Evolutionary conservation across 2,888 invertebrate species (phyloP).

Genomic region (Pimpla rufipes): DNA sequence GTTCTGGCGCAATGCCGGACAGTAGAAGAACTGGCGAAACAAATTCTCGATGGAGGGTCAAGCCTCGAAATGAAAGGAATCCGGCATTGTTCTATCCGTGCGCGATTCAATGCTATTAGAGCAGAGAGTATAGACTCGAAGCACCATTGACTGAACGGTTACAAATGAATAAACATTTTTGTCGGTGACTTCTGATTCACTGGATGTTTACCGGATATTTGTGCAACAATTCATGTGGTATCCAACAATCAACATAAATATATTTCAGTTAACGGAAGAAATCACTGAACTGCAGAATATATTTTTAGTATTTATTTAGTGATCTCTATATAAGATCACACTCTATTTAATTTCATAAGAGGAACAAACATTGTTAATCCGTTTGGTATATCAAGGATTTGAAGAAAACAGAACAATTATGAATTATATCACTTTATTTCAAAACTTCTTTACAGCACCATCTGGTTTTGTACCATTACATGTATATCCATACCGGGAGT

Average conservation of each 20-base stretch:
- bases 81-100: background rate
- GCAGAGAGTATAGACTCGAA: background rate
- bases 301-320: too few species aligned
- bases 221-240: too few species aligned
- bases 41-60: conserved; percentile 17
- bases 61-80: conserved; percentile 6
- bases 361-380: too few species aligned
- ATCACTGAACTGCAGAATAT: too few species aligned
- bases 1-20: conserved; percentile 11
- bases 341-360: too few species aligned
- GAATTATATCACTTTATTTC: too few species aligned
- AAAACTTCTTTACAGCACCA: background rate
- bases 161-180: conserved; percentile 1
- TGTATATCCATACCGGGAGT: background rate
- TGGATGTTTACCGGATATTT: background rate
- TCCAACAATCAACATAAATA: too few species aligned
- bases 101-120: conserved; percentile 1
- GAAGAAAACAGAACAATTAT: too few species aligned
- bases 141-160: background rate
- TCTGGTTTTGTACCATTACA: background rate
- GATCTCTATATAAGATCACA: too few species aligned
- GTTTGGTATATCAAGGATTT: too few species aligned
- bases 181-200: background rate
- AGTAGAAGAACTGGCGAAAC: background rate
- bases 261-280: too few species aligned